Conservation (phyloP, 2,888 invertebrate species). For the Mythimna loreyi region DNA sequence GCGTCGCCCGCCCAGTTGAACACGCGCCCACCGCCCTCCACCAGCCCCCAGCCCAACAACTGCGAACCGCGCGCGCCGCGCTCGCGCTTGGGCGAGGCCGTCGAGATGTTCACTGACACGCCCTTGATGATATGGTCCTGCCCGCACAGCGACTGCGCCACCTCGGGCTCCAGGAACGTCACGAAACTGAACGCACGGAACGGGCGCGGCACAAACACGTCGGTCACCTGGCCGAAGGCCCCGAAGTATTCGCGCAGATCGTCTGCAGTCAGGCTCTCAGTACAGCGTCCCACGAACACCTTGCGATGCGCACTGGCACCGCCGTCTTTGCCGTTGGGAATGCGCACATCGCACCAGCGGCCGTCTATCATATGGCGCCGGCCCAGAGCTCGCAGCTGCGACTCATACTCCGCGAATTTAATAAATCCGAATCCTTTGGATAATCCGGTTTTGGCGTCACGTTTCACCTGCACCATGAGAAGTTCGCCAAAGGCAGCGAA, state of each 20-base stretch:
- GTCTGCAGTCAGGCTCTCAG: slow-evolving; percentile 94
- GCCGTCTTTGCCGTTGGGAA: slow-evolving; percentile 93
- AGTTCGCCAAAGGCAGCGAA: slow-evolving; percentile 93
- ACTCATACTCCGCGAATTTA: slow-evolving; percentile 92
- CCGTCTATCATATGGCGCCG: slow-evolving; percentile 93
- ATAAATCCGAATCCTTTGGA: slow-evolving; percentile 94
- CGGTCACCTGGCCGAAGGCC: slow-evolving; percentile 95
- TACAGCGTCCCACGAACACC: slow-evolving; percentile 96
- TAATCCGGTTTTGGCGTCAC: slow-evolving; percentile 91
- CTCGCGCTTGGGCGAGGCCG: slow-evolving; percentile 95
- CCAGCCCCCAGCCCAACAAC: slow-evolving; percentile 80
- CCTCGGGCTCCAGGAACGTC: slow-evolving; percentile 95
- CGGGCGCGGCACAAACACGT: slow-evolving; percentile 97
- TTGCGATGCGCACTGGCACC: slow-evolving; percentile 93
- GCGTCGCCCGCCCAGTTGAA: slow-evolving; percentile 74
- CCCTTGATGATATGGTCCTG: slow-evolving; percentile 96
- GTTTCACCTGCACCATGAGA: slow-evolving; percentile 91
- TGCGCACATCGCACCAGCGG: slow-evolving; percentile 93
- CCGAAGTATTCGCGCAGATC: slow-evolving; percentile 95
- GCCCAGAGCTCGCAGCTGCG: slow-evolving; percentile 92
- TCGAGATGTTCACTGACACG: slow-evolving; percentile 96
- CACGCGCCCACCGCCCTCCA: slow-evolving; percentile 75
- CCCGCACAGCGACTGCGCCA: slow-evolving; percentile 94
- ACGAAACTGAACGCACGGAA: slow-evolving; percentile 96
- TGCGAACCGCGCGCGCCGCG: slow-evolving; percentile 70